Conservation (phyloP, 2,888 invertebrate genomes). For the Pachliopta kotzebuea region DNA sequence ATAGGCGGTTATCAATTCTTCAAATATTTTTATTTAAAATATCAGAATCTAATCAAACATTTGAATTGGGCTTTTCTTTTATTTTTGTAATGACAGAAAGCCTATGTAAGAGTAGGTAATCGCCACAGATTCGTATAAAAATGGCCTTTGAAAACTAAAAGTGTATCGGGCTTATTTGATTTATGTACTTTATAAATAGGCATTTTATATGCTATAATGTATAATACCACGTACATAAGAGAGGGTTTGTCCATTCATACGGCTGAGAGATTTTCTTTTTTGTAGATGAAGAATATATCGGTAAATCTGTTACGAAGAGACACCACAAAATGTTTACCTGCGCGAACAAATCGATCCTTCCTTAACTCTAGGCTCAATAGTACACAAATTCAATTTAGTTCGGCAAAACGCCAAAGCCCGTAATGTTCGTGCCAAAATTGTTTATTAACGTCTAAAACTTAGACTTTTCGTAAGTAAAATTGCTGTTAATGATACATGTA, state of each 20-base stretch:
- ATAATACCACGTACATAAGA: neutral
- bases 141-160: too few species aligned
- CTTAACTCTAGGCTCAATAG: conserved; percentile 8
- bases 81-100: too few species aligned
- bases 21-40: too few species aligned
- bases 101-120: too few species aligned
- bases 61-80: too few species aligned
- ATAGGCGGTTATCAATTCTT: too few species aligned
- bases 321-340: conserved; percentile 11
- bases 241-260: neutral
- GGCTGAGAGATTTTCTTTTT: neutral
- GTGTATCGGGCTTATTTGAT: neutral
- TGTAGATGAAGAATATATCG: neutral
- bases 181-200: neutral
- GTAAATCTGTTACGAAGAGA: neutral
- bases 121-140: too few species aligned
- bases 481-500: neutral
- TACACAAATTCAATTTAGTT: conserved; percentile 14
- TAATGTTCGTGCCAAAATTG: conserved; percentile 3
- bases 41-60: too few species aligned
- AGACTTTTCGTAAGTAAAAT: neutral
- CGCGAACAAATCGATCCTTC: conserved; percentile 7
- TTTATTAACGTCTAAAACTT: neutral
- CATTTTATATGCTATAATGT: neutral
- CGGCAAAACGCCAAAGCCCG: conserved; percentile 8